Evolutionary conservation across 2,113 vertebrate genomes (phyloP).

Genomic region (Puma concolor): DNA sequence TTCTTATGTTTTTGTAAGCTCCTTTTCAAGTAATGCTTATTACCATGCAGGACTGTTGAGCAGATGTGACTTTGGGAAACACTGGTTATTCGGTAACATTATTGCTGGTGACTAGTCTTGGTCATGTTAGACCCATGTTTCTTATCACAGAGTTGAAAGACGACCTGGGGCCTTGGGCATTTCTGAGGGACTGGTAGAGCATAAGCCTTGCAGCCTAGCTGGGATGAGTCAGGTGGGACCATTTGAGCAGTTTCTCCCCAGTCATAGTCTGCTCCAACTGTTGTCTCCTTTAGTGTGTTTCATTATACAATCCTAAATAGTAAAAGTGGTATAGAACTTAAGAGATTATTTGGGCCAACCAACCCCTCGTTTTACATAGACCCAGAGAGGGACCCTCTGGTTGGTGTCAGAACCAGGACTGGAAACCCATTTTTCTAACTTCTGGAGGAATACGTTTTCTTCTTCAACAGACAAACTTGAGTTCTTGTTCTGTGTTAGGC

Average conservation of each 20-base stretch:
- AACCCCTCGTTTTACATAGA: not conserved
- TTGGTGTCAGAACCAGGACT: not conserved
- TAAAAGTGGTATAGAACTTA: not conserved
- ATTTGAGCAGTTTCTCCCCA: not conserved
- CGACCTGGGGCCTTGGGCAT: not conserved
- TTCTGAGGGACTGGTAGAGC: not conserved
- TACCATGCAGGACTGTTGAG: not conserved
- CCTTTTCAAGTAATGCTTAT: not conserved
- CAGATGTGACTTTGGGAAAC: not conserved
- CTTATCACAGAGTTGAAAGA: not conserved
- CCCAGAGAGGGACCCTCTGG: not conserved
- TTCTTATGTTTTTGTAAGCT: slow-evolving; percentile 1
- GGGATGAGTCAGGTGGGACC: not conserved
- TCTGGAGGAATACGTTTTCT: not conserved
- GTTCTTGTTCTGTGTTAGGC: not conserved
- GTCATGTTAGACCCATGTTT: not conserved
- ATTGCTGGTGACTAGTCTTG: not conserved
- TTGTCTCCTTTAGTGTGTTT: not conserved
- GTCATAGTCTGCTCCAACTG: not conserved
- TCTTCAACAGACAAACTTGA: not conserved
- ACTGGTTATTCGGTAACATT: not conserved
- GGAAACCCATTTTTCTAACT: not conserved
- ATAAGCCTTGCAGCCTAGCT: not conserved
- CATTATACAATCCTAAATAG: not conserved
- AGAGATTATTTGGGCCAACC: not conserved